Base-by-base conservation (phyloP, 2,888 invertebrate species). In the Euplexia lucipara region DNA sequence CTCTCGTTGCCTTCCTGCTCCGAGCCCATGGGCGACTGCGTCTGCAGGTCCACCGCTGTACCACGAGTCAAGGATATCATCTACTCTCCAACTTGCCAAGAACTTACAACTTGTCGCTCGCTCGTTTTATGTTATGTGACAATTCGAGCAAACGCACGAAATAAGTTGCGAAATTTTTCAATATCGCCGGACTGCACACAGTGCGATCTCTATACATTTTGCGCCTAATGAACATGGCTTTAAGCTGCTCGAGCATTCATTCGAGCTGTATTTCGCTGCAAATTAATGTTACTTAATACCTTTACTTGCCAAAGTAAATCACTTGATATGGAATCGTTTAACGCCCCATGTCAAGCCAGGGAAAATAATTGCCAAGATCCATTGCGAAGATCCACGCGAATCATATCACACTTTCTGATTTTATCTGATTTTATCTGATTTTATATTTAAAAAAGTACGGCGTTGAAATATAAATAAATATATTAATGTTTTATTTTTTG, bases 1-100 rank as follows among this genome's bases (percentile, higher is more conserved):
- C 97, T 97, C 92, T 98, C 98, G 90, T 97, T 97, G 90, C 98
- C 98, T 86, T 96, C 96, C 90, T 97, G 97, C 92, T 97, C 97
- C 81, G 97, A 97, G 91, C 97, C 97, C 95, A 97, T 96, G 85
- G 97, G 96, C 79, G 97, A 97, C 94, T 98, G 98, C 82, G 97
- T 97, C 96, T 98, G 97, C 84, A 98, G 95, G 91, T 98, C 98
- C 92, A 98, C 98, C 93, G 97, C 97, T 98, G 96, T 60, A 49
- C 82, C 86, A 56, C 26, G 82, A 86, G 92, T 93, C 86, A 91
- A 91, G 92, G 90, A 81, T 51, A 57, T 72, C 37, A 76, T 62
- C 7, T 42, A 53, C 12, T 35, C n/a, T 30, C 44, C n/a, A 20
- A 22, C 9, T 39, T 26, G 10, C 12, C 30, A 35, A 10, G 14